Base-by-base conservation (phyloP, 2,113 vertebrate species). In the Pagrus major region DNA sequence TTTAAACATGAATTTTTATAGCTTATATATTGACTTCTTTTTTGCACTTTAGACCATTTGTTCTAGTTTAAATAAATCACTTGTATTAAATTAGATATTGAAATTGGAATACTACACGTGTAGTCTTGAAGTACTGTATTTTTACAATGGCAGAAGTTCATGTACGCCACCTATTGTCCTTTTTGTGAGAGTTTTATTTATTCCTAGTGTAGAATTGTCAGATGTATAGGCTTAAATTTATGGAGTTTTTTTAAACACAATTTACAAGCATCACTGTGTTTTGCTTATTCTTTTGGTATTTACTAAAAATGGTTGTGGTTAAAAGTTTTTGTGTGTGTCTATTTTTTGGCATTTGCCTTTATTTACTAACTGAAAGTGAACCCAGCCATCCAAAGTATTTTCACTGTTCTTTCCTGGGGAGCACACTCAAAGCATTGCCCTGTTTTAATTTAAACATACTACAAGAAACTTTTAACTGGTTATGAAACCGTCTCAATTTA, bases 31-130 rank as follows among this genome's bases (percentile, higher is more conserved):
- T 85, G 58, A 41, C 67, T 78, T 85, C n/a, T 64, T 89, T 77
- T 93, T 83, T 94, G 94, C 93, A 95, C 94, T 94, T 94, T 94
- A 92, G 90, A 93, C 15, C 25, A 76, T 84, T 87, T 92, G 87
- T 93, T 89, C 85, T 86, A 91, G 84, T 87, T 84, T 67, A 33
- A 89, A 84, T 87, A 73, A 86, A 86, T 84, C 66, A 86, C 79
- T 86, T 78, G 78, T 90, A 89, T 84, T 83, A 60, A 82, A 89
- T 89, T 88, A 91, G 82, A 55, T 86, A 77, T 63, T 81, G 44
- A 66, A 67, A 86, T 89, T 91, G 74, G 46, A 86, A 76, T 84
- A 87, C 78, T 86, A 76, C 71, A 86, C 88, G 3, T 91, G 81
- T 90, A 86, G 79, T 85, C 56, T 90, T 89, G 69, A 81, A 71